Conservation (phyloP, 1,140 invertebrate species). For the Cepaea nemoralis region DNA sequence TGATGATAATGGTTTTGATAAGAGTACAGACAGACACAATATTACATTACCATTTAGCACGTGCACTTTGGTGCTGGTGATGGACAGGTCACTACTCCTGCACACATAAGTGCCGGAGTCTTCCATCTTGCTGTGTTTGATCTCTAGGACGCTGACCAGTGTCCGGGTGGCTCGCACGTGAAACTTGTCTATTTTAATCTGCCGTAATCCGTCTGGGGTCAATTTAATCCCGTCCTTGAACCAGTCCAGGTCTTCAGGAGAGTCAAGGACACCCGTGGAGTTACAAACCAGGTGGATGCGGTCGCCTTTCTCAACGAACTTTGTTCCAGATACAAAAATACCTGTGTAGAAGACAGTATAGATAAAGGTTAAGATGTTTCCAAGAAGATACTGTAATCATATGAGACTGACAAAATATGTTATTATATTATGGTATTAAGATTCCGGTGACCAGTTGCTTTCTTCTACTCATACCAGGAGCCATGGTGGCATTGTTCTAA, state of each 20-base stretch:
- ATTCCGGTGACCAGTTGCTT: too few relatives aligned
- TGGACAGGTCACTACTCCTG: slow-evolving; percentile 40
- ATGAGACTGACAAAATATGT: too few relatives aligned
- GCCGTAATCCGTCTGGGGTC: slow-evolving; percentile 36
- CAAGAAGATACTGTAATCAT: too few relatives aligned
- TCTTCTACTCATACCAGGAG: too few relatives aligned
- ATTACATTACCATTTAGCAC: slow-evolving; percentile 43
- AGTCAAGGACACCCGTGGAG: slow-evolving; percentile 43
- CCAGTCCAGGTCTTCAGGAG: slow-evolving; percentile 58
- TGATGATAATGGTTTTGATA: too few relatives aligned
- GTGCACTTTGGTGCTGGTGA: slow-evolving; percentile 47
- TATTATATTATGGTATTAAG: too few relatives aligned
- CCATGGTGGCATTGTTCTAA: too few relatives aligned
- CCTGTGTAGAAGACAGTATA: slow-evolving; percentile 12
- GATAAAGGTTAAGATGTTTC: too few relatives aligned
- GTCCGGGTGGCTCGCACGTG: slow-evolving; percentile 33
- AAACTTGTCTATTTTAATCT: slow-evolving; percentile 51
- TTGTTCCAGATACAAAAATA: slow-evolving; percentile 47
- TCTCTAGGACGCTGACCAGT: slow-evolving; percentile 49
- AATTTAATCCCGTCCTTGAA: slow-evolving; percentile 61
- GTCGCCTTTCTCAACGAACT: slow-evolving; percentile 60
- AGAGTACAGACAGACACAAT: too few relatives aligned
- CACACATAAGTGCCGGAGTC: slow-evolving; percentile 49
- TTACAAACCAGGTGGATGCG: slow-evolving; percentile 59
- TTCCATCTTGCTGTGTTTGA: slow-evolving; percentile 49